A percentile compares a stretch with the other conserved stretches of the same genome.
These are phyloP conservation scores for Paracanthobrama guichenoti DNA, from an alignment of 2,113 vertebrate genomes.

Conservation along the genomic window DNA sequence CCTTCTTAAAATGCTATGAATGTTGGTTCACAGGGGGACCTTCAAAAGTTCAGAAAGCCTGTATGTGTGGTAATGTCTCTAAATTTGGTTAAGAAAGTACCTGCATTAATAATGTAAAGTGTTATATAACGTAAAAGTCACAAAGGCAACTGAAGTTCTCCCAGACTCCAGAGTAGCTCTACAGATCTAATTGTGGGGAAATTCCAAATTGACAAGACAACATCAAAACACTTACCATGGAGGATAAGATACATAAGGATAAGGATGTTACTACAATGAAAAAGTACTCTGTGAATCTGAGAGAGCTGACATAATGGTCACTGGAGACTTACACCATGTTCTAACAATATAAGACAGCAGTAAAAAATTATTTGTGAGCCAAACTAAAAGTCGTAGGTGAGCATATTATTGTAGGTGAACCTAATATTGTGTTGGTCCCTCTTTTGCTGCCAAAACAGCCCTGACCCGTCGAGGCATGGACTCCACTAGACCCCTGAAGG, in stretches of 20 bases:
- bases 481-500: no score
- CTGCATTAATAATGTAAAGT: constrained; percentile 24
- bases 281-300: neutral
- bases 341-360: neutral
- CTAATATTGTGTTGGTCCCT: no score
- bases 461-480: no score
- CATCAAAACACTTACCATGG: neutral
- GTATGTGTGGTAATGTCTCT: neutral
- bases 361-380: neutral
- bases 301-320: neutral
- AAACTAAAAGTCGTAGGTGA: neutral
- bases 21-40: constrained; percentile 2
- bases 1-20: neutral
- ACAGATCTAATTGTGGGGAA: neutral
- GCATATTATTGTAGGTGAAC: neutral
- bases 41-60: constrained; percentile 14
- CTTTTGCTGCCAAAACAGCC: no score
- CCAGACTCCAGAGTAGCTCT: neutral
- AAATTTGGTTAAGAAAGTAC: constrained; percentile 14
- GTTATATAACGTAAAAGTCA: constrained; percentile 9
- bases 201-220: neutral
- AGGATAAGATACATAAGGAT: neutral
- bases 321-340: neutral
- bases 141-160: neutral
- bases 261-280: neutral